These are phyloP conservation scores for Oligia fasciuncula DNA, from an alignment of 2,888 invertebrate species.

Conservation along the genomic window DNA sequence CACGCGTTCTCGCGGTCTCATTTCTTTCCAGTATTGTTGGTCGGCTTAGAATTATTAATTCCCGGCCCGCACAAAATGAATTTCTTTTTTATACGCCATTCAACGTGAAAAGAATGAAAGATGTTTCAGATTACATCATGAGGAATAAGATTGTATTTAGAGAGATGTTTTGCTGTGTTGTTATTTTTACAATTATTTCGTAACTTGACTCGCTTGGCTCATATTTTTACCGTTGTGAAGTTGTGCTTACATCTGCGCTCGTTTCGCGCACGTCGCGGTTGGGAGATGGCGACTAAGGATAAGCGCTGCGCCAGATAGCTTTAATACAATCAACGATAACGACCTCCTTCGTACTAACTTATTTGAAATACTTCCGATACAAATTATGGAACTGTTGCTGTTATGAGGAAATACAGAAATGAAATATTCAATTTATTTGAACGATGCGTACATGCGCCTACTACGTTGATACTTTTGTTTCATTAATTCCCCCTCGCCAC, in stretches of 20 bases:
- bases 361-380: constrained; percentile 17
- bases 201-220: background rate
- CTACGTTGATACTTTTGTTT: constrained; percentile 47
- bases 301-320: constrained; percentile 15
- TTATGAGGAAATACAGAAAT: constrained; percentile 29
- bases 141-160: constrained; percentile 35
- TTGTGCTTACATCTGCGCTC: constrained; percentile 7
- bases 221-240: background rate
- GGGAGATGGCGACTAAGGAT: background rate
- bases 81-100: constrained; percentile 49
- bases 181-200: constrained; percentile 25
- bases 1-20: constrained; percentile 34
- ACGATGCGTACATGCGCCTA: constrained; percentile 27
- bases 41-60: constrained; percentile 62
- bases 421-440: constrained; percentile 37
- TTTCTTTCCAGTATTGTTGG: constrained; percentile 60
- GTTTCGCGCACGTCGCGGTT: background rate
- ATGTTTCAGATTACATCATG: constrained; percentile 52
- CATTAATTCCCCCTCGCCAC: constrained; percentile 25
- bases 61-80: constrained; percentile 51
- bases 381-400: constrained; percentile 21
- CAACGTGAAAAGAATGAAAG: constrained; percentile 47
- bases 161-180: constrained; percentile 14
- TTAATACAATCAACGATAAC: constrained; percentile 25
- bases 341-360: constrained; percentile 14